These are phyloP conservation scores for Takifugu ocellatus DNA, from an alignment of 2,797 vertebrate species.

Conservation along the genomic window DNA sequence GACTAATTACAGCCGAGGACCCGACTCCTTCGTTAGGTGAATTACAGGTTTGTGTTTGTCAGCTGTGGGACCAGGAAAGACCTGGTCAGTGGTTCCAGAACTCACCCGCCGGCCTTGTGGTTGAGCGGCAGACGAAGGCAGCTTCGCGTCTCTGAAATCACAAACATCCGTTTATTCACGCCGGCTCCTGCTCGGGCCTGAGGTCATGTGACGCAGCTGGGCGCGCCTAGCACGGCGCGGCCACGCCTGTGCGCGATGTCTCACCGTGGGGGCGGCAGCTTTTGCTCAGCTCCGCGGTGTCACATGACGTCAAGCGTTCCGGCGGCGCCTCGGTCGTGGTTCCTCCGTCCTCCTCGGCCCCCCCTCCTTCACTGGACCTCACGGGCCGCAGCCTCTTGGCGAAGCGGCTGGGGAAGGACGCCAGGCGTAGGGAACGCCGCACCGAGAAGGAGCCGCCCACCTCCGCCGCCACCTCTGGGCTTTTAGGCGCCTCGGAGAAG, in stretches of 20 bases:
- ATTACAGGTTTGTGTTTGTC: no score
- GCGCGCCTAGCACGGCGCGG: no score
- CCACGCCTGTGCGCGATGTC: background rate
- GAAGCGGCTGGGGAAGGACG: slow-evolving; percentile 84
- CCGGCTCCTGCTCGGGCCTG: no score
- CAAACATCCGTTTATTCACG: slow-evolving; percentile 11
- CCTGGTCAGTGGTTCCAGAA: no score
- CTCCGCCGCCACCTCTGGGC: slow-evolving; percentile 41
- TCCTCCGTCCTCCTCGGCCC: slow-evolving; percentile 24
- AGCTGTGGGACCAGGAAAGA: no score
- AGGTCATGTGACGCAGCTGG: no score
- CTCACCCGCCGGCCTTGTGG: slow-evolving; percentile 76
- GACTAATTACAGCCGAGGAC: no score
- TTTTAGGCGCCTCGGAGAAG: slow-evolving; percentile 25
- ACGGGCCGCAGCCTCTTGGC: slow-evolving; percentile 71
- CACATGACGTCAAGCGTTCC: slow-evolving; percentile 8
- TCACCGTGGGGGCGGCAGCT: slow-evolving; percentile 68
- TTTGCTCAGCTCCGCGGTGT: slow-evolving; percentile 31
- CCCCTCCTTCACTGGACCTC: slow-evolving; percentile 26
- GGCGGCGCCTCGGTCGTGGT: slow-evolving; percentile 11
- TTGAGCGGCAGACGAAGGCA: slow-evolving; percentile 80
- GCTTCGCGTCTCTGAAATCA: slow-evolving; percentile 76
- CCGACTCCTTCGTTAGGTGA: no score
- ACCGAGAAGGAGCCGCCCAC: slow-evolving; percentile 77
- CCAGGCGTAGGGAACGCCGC: slow-evolving; percentile 89